These are phyloP conservation scores for Myocastor coypus DNA, from an alignment of 2,113 vertebrate species.

Conservation along the genomic window DNA sequence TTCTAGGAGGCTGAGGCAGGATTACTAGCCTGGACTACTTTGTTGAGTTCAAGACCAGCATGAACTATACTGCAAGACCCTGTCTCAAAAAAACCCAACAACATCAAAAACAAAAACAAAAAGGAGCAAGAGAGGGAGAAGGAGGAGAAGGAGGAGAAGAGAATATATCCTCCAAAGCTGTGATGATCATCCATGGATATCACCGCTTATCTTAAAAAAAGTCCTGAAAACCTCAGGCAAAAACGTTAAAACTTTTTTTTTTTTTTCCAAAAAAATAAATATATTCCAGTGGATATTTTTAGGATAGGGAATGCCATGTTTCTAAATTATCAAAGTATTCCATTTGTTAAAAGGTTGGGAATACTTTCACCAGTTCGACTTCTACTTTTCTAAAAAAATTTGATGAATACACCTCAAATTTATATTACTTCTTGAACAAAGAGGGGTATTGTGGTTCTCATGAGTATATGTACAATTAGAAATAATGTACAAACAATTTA, in stretches of 20 bases:
- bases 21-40: neutral
- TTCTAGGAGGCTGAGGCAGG: neutral
- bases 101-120: neutral
- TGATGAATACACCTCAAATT: neutral
- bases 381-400: conserved; percentile 14
- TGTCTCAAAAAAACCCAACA: no score
- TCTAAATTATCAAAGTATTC: conserved; percentile 25
- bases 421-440: conserved; percentile 31
- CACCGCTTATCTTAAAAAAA: neutral
- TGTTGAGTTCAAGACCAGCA: neutral
- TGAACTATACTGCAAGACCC: neutral
- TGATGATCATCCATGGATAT: neutral
- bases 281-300: neutral
- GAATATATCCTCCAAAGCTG: neutral
- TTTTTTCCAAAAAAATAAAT: conserved; percentile 29
- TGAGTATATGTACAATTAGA: neutral
- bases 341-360: neutral
- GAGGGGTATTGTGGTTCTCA: neutral
- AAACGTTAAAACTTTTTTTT: neutral
- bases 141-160: no score
- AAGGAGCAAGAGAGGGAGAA: no score
- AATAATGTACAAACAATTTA: neutral
- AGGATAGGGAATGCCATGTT: neutral
- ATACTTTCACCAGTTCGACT: neutral
- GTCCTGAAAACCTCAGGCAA: conserved; percentile 6